phyloP scores from a whole-genome alignment of 2,113 vertebrate species.

The Alaudala cheleensis region DNA sequence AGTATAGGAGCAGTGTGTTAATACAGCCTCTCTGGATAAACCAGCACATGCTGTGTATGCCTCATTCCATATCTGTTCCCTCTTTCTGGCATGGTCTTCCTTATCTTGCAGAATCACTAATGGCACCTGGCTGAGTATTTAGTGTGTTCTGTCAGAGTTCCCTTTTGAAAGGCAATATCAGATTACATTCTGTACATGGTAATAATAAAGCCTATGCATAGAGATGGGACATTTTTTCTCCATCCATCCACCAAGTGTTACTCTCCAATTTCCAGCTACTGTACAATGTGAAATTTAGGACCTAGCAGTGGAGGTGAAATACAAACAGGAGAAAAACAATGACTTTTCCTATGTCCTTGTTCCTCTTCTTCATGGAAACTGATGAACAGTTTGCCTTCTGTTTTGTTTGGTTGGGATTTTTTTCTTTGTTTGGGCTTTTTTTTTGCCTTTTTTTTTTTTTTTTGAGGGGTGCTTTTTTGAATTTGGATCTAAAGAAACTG shows the following conservation, averaged over 20 bases:
- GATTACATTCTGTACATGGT: not conserved
- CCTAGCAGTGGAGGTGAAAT: not conserved
- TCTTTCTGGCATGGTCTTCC: not conserved
- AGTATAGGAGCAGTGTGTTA: rapidly evolving
- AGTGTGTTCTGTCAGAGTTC: not conserved
- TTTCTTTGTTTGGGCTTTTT: not conserved
- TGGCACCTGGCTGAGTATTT: not conserved
- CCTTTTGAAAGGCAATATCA: not conserved
- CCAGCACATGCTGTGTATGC: too few species aligned
- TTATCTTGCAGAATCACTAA: not conserved
- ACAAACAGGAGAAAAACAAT: not conserved
- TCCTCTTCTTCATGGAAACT: not conserved
- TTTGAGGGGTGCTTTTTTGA: not conserved
- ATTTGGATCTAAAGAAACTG: not conserved
- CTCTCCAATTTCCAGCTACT: not conserved
- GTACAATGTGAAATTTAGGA: not conserved
- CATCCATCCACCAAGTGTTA: not conserved
- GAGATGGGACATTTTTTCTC: not conserved
- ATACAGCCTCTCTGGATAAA: not conserved
- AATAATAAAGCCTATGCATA: not conserved
- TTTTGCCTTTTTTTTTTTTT: too few species aligned
- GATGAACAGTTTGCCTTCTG: not conserved
- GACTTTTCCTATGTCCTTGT: not conserved
- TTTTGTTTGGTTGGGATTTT: rapidly evolving
- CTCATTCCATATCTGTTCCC: not conserved